These are phyloP conservation scores for Actinemys pallida DNA, from an alignment of 2,113 vertebrate genomes.

Conservation along the genomic window DNA sequence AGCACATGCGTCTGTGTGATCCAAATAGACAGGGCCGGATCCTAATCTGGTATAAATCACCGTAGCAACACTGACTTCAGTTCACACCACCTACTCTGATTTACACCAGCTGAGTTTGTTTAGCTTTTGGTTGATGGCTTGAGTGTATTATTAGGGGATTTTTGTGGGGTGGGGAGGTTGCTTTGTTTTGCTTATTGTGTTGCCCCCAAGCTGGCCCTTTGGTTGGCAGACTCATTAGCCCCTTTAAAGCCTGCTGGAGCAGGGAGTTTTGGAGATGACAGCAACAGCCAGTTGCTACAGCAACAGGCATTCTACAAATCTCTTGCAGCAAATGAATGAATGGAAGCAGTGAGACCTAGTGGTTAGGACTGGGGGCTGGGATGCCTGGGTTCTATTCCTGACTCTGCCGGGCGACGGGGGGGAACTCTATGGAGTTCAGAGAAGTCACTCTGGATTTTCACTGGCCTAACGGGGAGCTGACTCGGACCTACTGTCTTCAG, in stretches of 20 bases:
- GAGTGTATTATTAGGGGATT: not conserved
- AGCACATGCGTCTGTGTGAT: not conserved
- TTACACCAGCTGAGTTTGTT: not conserved
- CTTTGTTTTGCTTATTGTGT: not conserved
- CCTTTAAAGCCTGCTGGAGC: not conserved
- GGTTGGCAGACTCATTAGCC: not conserved
- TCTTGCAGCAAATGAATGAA: not conserved
- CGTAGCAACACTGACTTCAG: conserved; percentile 61
- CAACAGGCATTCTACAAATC: not conserved
- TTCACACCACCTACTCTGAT: conserved; percentile 43
- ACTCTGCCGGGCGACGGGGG: not conserved
- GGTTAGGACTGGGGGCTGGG: not conserved
- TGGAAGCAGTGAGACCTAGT: accelerated
- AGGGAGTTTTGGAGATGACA: not conserved
- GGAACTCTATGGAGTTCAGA: not conserved
- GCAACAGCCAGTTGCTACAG: not conserved
- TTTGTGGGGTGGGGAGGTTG: not conserved
- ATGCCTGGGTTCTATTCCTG: not conserved
- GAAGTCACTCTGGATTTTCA: not conserved
- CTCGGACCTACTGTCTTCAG: not conserved
- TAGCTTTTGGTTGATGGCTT: not conserved
- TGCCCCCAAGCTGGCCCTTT: not conserved
- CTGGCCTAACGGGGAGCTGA: not conserved
- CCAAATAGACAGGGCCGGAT: not conserved
- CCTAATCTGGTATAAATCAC: not conserved